Conservation (phyloP, 2,113 vertebrate species). For the Panurus biarmicus region DNA sequence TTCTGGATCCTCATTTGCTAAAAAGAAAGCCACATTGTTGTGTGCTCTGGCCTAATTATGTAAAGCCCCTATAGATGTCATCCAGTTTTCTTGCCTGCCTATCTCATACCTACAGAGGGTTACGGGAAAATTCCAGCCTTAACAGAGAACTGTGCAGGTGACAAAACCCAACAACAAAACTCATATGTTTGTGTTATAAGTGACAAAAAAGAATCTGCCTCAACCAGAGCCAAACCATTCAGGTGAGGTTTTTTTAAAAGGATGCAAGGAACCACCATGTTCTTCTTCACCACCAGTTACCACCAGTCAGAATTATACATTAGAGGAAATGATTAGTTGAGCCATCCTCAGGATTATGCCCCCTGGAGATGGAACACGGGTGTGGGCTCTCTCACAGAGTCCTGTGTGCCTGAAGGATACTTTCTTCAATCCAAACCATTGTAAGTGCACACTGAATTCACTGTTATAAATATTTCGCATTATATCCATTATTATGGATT, state of each 20-base stretch:
- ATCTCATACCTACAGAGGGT: not conserved
- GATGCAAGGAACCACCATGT: not conserved
- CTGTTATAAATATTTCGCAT: not conserved
- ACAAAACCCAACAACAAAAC: not conserved
- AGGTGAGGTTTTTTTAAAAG: not conserved
- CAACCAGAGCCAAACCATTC: not conserved
- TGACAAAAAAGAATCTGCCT: not conserved
- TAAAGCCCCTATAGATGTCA: not conserved
- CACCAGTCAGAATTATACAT: not conserved
- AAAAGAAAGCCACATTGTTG: not conserved
- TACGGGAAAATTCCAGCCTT: not conserved
- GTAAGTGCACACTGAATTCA: not conserved
- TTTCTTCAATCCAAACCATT: not conserved
- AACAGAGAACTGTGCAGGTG: not conserved
- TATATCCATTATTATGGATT: not conserved
- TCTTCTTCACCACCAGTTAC: not conserved
- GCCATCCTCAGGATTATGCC: not conserved
- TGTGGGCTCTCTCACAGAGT: not conserved
- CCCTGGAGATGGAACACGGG: not conserved
- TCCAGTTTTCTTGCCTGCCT: not conserved
- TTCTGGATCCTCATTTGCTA: not conserved
- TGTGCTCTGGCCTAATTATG: conserved; percentile 6
- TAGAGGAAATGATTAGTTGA: not conserved
- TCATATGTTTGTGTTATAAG: not conserved
- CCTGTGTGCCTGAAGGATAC: not conserved